Percentiles rank a stretch among this genome's conserved stretches.
Conservation (phyloP, 23 tunicate genomes). For the Phallusia fumigata region DNA sequence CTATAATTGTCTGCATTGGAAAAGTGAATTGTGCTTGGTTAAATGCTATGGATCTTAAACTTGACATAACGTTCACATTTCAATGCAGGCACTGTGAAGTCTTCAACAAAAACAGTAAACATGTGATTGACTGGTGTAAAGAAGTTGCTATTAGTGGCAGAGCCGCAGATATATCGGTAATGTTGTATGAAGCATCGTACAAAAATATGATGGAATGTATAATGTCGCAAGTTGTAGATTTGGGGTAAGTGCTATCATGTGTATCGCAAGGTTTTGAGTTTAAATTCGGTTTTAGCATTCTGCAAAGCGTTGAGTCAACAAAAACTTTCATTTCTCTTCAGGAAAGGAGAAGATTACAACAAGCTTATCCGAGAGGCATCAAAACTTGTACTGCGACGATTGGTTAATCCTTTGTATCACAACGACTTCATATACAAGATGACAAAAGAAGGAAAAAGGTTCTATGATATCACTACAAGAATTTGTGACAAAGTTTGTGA, state of each 20-base stretch:
- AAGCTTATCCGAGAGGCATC: neutral
- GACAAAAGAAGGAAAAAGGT: neutral
- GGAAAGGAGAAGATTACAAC: neutral
- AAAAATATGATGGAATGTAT: constrained; percentile 51
- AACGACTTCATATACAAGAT: neutral
- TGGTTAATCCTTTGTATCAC: neutral
- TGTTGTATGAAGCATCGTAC: neutral
- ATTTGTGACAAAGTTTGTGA: neutral
- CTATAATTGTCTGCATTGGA: too few relatives aligned
- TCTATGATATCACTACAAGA: neutral
- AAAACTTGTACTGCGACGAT: neutral
- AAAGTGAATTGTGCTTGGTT: too few relatives aligned
- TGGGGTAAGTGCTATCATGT: neutral
- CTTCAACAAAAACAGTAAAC: constrained; percentile 23
- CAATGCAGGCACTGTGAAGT: neutral
- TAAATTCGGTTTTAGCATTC: too few relatives aligned
- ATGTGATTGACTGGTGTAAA: neutral
- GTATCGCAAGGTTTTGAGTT: too few relatives aligned
- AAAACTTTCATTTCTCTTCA: neutral
- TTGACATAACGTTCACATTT: too few relatives aligned
- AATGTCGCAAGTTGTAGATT: constrained; percentile 31
- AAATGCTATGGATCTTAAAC: too few relatives aligned
- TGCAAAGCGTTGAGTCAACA: too few relatives aligned
- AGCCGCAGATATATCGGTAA: constrained; percentile 11
- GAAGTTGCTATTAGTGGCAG: constrained; percentile 1